Base-by-base conservation (phyloP, 2,888 invertebrate species). In the Willowsia nigromaculata region DNA sequence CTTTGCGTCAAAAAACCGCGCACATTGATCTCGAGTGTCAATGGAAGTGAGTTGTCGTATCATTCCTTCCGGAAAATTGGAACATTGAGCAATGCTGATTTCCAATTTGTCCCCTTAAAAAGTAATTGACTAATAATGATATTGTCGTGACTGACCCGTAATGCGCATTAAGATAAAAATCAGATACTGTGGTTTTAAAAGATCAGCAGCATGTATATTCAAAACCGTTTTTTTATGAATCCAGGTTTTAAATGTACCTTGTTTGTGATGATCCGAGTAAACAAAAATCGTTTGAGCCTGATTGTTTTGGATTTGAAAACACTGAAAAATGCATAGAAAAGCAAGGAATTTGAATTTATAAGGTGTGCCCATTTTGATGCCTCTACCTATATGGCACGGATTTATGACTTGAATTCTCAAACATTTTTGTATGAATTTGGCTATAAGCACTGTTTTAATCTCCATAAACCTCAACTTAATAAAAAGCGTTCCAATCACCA, bases 21-120 rank as follows among this genome's bases (percentile, higher is more conserved):
- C 87, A 62, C 87, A 87, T 40, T 59, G n/a, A 5, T 47, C 33
- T 18, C 27, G 40, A 0, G 87, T 82, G 47, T 81, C 22, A 25
- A 80, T 81, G 40, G 86, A 87, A 11, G 85, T 62, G 0, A 85
- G 47, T 30, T 62, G 22, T 0, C 53, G 33, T 4, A 40, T 33
- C 18, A 80, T 50, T 7, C 43, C 40, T 11, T 6, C 9, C 13
- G 85, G 76, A 0, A 86, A 13, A 15, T 86, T 86, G 15, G 86
- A 50, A 27, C 86, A 86, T 50, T 47, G 43, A 22, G 65, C 27
- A 30, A 80, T 22, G 25, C 15, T 25, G 25, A 86, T 40, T 30
- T 80, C 33, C 6, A 15, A 76, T 37, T 85, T 30, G 6, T 3
- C 22, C 6, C 85, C 85, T 68, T 7, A 5, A 68, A 40, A n/a